phyloP scores from a whole-genome alignment of 2,888 invertebrate genomes.

The Scelioninae gen. 2 region DNA sequence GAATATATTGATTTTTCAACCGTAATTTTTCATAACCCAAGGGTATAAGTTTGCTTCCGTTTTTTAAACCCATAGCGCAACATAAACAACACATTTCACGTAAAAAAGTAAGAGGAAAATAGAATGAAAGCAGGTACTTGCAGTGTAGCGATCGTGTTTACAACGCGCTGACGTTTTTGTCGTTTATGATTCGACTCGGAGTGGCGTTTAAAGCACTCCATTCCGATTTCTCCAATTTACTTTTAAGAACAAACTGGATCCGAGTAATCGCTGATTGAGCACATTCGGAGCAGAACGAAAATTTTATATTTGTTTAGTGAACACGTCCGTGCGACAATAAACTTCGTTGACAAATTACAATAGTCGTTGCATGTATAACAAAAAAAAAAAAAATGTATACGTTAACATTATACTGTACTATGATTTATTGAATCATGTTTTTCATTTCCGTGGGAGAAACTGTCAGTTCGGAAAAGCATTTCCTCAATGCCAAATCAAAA shows the following conservation, averaged over 20 bases:
- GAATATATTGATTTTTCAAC: too few species aligned
- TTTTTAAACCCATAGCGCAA: too few species aligned
- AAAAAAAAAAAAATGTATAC: not conserved
- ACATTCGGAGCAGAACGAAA: constrained; percentile 51
- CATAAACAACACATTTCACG: constrained; percentile 1
- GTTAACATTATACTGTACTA: too few species aligned
- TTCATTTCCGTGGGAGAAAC: too few species aligned
- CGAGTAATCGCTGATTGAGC: constrained; percentile 29
- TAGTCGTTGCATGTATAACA: not conserved
- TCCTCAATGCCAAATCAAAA: too few species aligned
- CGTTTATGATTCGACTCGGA: constrained; percentile 31
- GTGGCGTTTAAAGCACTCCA: constrained; percentile 18
- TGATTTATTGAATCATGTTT: too few species aligned
- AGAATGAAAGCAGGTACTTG: constrained; percentile 24
- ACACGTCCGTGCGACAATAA: not conserved
- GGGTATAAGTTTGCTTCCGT: too few species aligned
- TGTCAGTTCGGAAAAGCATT: too few species aligned
- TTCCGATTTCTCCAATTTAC: constrained; percentile 56
- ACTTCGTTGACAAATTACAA: constrained; percentile 14
- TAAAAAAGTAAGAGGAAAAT: constrained; percentile 34
- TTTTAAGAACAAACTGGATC: constrained; percentile 51
- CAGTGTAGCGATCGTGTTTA: constrained; percentile 39
- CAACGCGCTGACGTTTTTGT: constrained; percentile 35
- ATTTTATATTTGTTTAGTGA: constrained; percentile 8
- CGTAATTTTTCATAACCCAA: too few species aligned